A percentile compares a stretch with the other conserved stretches of the same genome.
Evolutionary conservation across 2,888 invertebrate genomes (phyloP).

Genomic region (Schizaphis graminum): DNA sequence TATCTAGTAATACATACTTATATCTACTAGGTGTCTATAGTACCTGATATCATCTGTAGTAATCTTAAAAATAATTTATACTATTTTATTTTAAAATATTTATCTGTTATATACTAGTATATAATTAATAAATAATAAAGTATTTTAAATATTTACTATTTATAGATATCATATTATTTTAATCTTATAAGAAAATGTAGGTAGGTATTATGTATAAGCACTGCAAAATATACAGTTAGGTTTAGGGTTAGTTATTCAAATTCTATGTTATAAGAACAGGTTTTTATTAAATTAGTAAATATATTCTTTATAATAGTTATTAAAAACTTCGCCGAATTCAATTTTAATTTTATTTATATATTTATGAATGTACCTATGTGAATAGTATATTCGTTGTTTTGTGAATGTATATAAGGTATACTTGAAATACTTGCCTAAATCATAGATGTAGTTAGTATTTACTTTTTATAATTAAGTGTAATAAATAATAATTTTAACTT

Average conservation of each 20-base stretch:
- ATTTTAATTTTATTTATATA: slow-evolving; percentile 8
- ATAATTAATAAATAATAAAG: background rate
- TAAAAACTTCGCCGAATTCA: background rate
- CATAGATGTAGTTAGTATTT: background rate
- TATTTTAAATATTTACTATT: slow-evolving; percentile 7
- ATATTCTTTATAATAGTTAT: slow-evolving; percentile 25
- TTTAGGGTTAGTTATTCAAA: background rate
- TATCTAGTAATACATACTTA: no score
- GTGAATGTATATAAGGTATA: background rate
- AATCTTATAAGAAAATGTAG: background rate
- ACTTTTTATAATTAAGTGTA: background rate
- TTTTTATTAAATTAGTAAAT: slow-evolving; percentile 27
- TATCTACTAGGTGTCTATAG: no score
- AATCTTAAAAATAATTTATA: background rate
- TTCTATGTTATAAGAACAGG: slow-evolving; percentile 10
- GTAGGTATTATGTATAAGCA: background rate
- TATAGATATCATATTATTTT: slow-evolving; percentile 16
- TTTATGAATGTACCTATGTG: background rate
- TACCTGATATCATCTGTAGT: no score
- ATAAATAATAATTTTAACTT: background rate
- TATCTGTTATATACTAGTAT: background rate
- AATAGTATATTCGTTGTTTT: background rate
- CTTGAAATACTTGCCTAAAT: background rate
- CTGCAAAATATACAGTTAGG: slow-evolving; percentile 22
- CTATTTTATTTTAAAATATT: background rate